phyloP scores from a whole-genome alignment of 2,888 invertebrate genomes.

The Norana najaformis region DNA sequence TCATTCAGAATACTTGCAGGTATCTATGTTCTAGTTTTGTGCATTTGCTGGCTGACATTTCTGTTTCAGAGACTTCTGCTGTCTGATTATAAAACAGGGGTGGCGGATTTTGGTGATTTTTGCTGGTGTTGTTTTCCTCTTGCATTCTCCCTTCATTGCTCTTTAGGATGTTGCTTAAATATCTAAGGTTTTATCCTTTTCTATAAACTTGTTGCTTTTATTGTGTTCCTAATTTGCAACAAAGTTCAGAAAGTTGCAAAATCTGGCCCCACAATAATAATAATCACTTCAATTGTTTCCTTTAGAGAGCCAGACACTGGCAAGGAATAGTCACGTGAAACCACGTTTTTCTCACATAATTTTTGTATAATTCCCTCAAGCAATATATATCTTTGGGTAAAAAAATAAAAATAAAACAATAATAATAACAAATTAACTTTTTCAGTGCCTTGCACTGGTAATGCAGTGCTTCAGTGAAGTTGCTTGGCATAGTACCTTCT shows the following conservation, averaged over 20 bases:
- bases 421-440: no score
- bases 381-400: no score
- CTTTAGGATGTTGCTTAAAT: background rate
- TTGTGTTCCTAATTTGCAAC: background rate
- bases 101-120: background rate
- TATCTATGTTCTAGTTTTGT: slow-evolving; percentile 35
- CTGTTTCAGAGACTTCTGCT: background rate
- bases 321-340: no score
- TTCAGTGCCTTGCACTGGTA: no score
- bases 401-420: no score
- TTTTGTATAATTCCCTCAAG: no score
- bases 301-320: no score
- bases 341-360: no score
- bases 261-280: no score
- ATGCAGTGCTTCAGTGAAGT: no score
- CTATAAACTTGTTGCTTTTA: background rate
- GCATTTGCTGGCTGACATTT: background rate
- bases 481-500: no score
- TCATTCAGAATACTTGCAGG: slow-evolving; percentile 55
- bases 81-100: background rate
- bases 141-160: background rate
- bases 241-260: background rate
- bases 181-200: background rate
- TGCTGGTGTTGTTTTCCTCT: background rate
- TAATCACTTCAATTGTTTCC: no score